Evolutionary conservation across 2,888 invertebrate genomes (phyloP).

Genomic region (Tetranychus truncatus): DNA sequence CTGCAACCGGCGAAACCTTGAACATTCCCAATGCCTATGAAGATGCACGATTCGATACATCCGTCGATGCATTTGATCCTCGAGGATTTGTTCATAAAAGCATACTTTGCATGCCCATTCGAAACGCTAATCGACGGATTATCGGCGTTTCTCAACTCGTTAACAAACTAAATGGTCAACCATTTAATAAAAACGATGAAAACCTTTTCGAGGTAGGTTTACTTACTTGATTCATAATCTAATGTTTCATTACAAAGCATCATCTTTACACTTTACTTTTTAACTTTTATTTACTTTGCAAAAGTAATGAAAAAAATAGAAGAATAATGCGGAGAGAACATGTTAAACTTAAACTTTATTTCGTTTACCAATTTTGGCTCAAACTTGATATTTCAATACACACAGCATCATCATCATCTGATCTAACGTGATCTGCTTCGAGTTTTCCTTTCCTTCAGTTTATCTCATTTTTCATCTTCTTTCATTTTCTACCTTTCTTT

Average conservation of each 20-base stretch:
- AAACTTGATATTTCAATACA: too few relatives aligned
- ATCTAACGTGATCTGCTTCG: too few relatives aligned
- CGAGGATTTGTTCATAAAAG: slow-evolving; percentile 64
- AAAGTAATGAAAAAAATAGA: background rate
- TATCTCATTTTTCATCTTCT: too few relatives aligned
- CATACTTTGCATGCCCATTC: slow-evolving; percentile 86
- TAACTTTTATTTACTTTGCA: background rate
- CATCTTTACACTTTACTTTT: background rate
- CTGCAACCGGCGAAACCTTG: slow-evolving; percentile 83
- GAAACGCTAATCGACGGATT: slow-evolving; percentile 72
- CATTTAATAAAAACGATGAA: slow-evolving; percentile 84
- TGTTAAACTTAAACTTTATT: too few relatives aligned
- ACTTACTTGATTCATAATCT: slow-evolving; percentile 1
- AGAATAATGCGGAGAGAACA: too few relatives aligned
- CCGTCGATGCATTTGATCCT: slow-evolving; percentile 28
- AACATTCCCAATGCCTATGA: slow-evolving; percentile 75
- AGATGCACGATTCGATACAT: slow-evolving; percentile 62
- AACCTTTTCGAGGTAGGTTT: slow-evolving; percentile 60
- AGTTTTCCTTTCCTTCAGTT: too few relatives aligned
- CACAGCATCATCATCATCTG: too few relatives aligned
- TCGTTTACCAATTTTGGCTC: too few relatives aligned
- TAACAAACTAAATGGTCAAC: slow-evolving; percentile 74
- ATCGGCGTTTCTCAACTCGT: slow-evolving; percentile 79
- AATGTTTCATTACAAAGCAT: background rate
- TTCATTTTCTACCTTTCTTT: too few relatives aligned